These are phyloP conservation scores for Poecile montanus DNA, from an alignment of 2,797 vertebrate species.

Conservation along the genomic window DNA sequence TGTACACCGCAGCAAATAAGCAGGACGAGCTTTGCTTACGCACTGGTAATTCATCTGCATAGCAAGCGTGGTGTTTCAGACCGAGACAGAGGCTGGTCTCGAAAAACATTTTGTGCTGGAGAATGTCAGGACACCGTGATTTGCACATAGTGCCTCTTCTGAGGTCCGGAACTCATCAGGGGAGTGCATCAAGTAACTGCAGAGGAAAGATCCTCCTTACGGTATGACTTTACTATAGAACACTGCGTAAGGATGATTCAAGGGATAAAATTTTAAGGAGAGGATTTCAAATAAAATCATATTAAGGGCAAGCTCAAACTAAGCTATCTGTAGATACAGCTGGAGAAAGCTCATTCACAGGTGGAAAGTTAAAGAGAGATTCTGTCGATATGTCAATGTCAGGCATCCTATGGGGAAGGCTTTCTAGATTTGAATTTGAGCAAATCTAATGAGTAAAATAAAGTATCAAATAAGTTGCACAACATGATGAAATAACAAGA, in stretches of 20 bases:
- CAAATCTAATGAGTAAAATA: not conserved
- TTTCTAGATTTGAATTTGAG: not conserved
- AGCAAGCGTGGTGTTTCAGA: not conserved
- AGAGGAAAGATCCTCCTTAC: not conserved
- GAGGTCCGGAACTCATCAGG: not conserved
- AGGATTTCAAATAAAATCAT: not conserved
- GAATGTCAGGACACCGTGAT: not conserved
- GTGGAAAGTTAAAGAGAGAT: not conserved
- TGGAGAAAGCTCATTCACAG: not conserved
- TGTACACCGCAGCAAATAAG: not conserved
- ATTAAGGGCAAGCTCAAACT: not conserved
- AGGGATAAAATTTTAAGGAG: not conserved
- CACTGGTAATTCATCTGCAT: not conserved
- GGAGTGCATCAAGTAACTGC: not conserved
- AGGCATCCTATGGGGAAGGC: not conserved
- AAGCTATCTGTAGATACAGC: not conserved
- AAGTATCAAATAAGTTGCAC: not conserved
- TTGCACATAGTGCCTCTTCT: not conserved
- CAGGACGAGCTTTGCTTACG: not conserved
- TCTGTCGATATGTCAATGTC: not conserved
- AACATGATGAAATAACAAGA: not conserved
- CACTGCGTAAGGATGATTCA: not conserved
- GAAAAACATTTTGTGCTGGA: not conserved
- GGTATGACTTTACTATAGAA: not conserved
- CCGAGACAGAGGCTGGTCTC: fast-evolving